Evolutionary conservation across 2,113 vertebrate genomes (phyloP).

Genomic region (Hoplias malabaricus): DNA sequence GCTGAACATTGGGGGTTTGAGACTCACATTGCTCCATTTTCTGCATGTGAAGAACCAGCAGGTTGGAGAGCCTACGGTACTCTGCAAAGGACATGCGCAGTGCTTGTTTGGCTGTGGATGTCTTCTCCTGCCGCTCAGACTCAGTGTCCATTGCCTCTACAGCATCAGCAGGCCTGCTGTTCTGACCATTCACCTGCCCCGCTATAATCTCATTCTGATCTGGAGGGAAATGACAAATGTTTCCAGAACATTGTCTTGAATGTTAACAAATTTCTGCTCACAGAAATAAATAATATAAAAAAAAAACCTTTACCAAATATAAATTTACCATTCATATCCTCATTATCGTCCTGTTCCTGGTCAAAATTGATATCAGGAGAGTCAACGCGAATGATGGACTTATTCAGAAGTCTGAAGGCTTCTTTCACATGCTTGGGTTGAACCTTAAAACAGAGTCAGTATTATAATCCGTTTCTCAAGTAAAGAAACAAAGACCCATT

Average conservation of each 20-base stretch:
- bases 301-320: too few relatives aligned
- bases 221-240: background rate
- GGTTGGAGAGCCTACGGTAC: conserved; percentile 65
- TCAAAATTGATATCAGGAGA: conserved; percentile 69
- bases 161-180: background rate
- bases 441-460: conserved; percentile 48
- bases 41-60: conserved; percentile 67
- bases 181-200: background rate
- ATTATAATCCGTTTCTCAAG: background rate
- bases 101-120: conserved; percentile 6
- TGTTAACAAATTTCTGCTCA: background rate
- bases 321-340: conserved; percentile 46
- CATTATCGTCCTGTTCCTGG: conserved; percentile 53
- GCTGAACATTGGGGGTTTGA: background rate
- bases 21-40: conserved; percentile 64
- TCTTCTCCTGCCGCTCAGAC: conserved; percentile 19
- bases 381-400: conserved; percentile 69
- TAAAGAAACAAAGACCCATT: too few relatives aligned
- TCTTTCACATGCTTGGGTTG: conserved; percentile 70
- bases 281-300: too few relatives aligned
- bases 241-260: background rate
- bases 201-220: conserved; percentile 39
- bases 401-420: conserved; percentile 64
- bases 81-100: conserved; percentile 66
- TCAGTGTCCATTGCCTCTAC: conserved; percentile 36